Base-by-base conservation (phyloP, 2,113 vertebrate genomes). In the Brachionichthys hirsutus region DNA sequence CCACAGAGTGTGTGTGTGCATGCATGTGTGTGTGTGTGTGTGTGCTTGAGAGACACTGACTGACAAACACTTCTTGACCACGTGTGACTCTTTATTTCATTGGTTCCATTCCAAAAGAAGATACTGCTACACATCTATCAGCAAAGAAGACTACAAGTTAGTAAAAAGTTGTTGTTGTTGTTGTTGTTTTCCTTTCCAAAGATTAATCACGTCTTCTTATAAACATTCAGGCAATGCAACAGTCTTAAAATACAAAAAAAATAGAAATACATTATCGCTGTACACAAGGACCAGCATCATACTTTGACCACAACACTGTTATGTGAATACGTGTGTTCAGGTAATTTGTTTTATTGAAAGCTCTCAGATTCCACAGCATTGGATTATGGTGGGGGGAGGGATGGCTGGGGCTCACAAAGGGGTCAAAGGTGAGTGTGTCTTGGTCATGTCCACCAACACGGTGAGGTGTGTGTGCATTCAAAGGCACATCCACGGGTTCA, bases 131-230 rank as follows among this genome's bases (percentile, higher is more conserved):
- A 86, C 89, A 88, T 83, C 85, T 89, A 87, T 84, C 70, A 90
- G 77, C 73, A 86, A 77, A 85, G 78, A 88, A 84, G 85, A 88
- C 83, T 89, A 88, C 81, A 84, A 87, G 88, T 89, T 90, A 90
- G 89, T 90, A 86, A 80, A 85, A 87, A 86, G 30, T 36, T 19
- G 56, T 72, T 61, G 24, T 30, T n/a, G n/a, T 35, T 35, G 4
- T 35, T 9, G 9, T 57, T 69, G 75, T 65, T 71, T 62, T 66
- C 54, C 60, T 70, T 79, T 75, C 62, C 69, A 79, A 83, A 83
- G 69, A 85, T 86, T 79, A 84, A 82, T 83, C 50, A 52, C 55
- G 78, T 84, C 76, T 81, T 84, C 69, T 84, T 83, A 87, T 81
- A 88, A 84, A 87, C 80, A 81, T 72, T 85, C 46, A 82, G 73